Conservation (phyloP, 2,888 invertebrate species). For the Ochropacha duplaris region DNA sequence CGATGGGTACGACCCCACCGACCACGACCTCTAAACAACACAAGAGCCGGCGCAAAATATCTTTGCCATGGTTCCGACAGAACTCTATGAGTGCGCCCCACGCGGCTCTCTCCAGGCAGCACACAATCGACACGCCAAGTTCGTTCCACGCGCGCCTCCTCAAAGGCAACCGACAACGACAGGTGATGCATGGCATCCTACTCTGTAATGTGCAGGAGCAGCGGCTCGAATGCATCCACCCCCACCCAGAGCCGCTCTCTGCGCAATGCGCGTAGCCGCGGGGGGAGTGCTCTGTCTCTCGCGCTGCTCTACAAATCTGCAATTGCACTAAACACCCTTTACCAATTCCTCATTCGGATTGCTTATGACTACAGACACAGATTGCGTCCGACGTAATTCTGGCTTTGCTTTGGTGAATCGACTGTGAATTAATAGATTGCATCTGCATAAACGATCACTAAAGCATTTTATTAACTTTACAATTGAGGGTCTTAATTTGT, state of each 20-base stretch:
- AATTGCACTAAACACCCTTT: not conserved
- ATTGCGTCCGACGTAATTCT: not conserved
- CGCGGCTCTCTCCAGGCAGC: conserved; percentile 90
- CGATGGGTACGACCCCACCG: conserved; percentile 60
- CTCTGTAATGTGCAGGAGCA: conserved; percentile 18
- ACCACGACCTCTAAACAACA: conserved; percentile 76
- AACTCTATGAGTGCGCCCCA: conserved; percentile 89
- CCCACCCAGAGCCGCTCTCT: conserved; percentile 17
- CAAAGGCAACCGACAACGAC: conserved; percentile 85
- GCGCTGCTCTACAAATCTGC: conserved; percentile 33
- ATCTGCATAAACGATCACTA: not conserved
- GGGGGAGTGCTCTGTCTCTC: conserved; percentile 40
- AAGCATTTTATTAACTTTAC: not conserved
- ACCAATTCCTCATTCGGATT: not conserved
- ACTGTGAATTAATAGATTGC: not conserved
- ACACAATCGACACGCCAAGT: conserved; percentile 95
- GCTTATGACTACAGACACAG: not conserved
- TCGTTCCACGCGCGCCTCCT: conserved; percentile 91
- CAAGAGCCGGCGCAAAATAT: conserved; percentile 92
- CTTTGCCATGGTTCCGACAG: conserved; percentile 94
- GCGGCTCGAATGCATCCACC: conserved; percentile 16
- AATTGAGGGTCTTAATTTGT: not conserved
- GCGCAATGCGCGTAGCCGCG: conserved; percentile 19
- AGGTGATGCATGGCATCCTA: conserved; percentile 59
- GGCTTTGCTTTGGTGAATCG: not conserved